Evolutionary conservation across 2,113 vertebrate species (phyloP).

Genomic region (Entelurus aequoreus): DNA sequence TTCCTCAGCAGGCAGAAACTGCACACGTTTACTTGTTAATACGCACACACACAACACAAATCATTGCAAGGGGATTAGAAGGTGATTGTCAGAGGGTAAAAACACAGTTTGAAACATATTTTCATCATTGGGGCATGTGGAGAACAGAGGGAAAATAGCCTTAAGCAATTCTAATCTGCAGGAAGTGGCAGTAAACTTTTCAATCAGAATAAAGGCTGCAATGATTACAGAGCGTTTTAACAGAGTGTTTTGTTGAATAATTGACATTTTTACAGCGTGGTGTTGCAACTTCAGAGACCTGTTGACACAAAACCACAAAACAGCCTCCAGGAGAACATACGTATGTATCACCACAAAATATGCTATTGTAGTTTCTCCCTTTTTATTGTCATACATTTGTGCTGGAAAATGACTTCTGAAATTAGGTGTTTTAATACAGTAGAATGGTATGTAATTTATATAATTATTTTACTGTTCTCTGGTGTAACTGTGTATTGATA

Average conservation of each 20-base stretch:
- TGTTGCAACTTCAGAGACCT: background rate
- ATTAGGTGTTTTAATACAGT: no score
- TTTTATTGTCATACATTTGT: background rate
- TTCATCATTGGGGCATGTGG: background rate
- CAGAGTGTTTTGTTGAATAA: conserved; percentile 11
- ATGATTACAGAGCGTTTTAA: background rate
- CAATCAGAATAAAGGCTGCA: background rate
- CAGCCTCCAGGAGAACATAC: conserved; percentile 5
- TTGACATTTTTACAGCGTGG: conserved; percentile 3
- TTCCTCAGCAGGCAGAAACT: conserved; percentile 9
- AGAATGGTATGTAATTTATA: no score
- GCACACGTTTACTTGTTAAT: conserved; percentile 8
- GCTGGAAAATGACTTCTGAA: no score
- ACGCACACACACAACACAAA: background rate
- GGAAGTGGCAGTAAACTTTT: background rate
- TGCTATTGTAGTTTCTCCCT: background rate
- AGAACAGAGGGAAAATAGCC: background rate
- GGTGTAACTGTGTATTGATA: no score
- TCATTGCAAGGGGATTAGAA: background rate
- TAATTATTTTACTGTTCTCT: no score
- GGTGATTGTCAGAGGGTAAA: background rate
- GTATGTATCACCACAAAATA: background rate
- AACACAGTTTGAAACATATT: background rate
- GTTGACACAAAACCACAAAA: conserved; percentile 10
- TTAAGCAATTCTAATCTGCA: background rate